A percentile compares a stretch with the other conserved stretches of the same genome.
Evolutionary conservation across 2,797 vertebrate species (phyloP).

Genomic region (Myiothlypis coronata): DNA sequence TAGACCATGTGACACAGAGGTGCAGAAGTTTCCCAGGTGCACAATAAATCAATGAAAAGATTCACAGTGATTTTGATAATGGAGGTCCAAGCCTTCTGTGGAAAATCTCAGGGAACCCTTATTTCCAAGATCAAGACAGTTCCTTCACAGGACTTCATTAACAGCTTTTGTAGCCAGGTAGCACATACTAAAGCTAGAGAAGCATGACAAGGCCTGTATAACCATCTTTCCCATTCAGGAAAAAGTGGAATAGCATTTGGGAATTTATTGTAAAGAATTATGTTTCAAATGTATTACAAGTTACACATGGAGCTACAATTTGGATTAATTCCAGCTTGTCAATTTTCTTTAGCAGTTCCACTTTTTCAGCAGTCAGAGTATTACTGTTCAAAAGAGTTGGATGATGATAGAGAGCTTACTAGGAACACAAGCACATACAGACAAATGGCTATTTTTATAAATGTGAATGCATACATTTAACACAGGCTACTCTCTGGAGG

Average conservation of each 20-base stretch:
- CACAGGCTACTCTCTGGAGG: neutral
- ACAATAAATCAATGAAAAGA: neutral
- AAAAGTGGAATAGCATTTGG: neutral
- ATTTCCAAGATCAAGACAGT: neutral
- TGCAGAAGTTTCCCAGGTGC: neutral
- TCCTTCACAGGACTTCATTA: neutral
- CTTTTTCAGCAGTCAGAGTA: neutral
- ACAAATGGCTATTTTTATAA: neutral
- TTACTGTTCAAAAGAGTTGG: neutral
- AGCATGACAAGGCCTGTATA: neutral
- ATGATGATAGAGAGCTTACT: neutral
- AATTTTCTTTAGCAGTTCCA: neutral
- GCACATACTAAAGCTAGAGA: neutral
- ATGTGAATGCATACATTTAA: neutral
- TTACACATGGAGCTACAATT: neutral
- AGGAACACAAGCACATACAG: neutral
- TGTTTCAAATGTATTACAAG: neutral
- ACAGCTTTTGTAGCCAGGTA: neutral
- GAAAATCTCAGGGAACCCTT: neutral
- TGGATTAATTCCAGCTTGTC: neutral
- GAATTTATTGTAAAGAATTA: neutral
- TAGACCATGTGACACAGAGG: fast-evolving
- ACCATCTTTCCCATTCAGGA: neutral
- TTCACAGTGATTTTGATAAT: neutral
- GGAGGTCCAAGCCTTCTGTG: neutral